Evolutionary conservation across 1,140 invertebrate species (phyloP), one percentile per base, ranked within the genome.

Genomic region (Phortica variegata): DNA sequence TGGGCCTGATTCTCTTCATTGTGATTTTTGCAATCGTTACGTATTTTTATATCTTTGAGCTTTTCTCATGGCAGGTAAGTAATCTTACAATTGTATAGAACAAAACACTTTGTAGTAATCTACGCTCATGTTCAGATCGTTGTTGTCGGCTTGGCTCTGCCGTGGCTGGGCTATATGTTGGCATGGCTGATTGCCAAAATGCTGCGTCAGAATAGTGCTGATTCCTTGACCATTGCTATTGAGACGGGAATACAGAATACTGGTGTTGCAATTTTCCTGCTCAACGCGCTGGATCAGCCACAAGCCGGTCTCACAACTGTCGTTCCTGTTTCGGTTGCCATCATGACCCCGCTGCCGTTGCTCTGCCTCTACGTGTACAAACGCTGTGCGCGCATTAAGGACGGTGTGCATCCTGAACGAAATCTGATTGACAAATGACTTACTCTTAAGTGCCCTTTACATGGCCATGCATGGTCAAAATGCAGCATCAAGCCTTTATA

Each of bases 231-330:
- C 2, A 94, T 97, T 59, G 85, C 89, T 5, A 87, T 97, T 48
- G 94, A 97, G 79, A 94, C 93, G 12, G 94, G 94, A 32, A 86
- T 97, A 43, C 94, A 97, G 78, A 97, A 97, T 78, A 95, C 93
- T 0, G 94, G 93, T 15, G 91, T 96, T 54, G 83, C 91, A 0
- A 93, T 96, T 34, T 68, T 68, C 59, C 77, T 97, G 43, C 77
- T 95, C 13, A 78, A 84, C 45, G 47, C 65, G 1, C 86, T 73
- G 81, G 84, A 33, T 5, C 85, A 89, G 61, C 89, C 89, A 5
- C 82, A 84, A 56, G 86, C 87, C 1, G 90, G 91, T 79, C 76
- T 91, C 19, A 90, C 89, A n/a, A 90, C 87, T 83, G 89, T 92
- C 53, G 81, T 92, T 40, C 94, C 93, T 9, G 90, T 97, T 0